These are phyloP conservation scores for Drosophila falleni DNA, from an alignment of 2,888 invertebrate genomes.

Conservation along the genomic window DNA sequence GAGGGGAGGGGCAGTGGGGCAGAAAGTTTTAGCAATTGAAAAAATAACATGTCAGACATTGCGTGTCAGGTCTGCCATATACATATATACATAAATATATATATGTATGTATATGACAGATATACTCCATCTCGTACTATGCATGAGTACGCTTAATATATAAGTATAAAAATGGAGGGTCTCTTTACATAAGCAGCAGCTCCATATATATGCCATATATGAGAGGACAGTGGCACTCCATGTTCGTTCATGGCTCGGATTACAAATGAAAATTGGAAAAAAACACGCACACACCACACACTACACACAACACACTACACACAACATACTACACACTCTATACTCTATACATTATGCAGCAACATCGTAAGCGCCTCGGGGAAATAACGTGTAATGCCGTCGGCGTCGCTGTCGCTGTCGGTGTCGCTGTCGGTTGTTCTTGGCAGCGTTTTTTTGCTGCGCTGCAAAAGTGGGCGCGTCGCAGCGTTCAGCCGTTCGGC, in stretches of 20 bases:
- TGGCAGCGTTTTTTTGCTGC: conserved; percentile 21
- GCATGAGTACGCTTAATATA: not conserved
- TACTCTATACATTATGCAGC: conserved; percentile 29
- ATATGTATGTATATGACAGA: not conserved
- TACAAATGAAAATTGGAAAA: conserved; percentile 47
- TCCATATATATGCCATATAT: conserved; percentile 29
- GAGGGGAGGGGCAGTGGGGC: not conserved
- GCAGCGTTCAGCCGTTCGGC: conserved; percentile 25
- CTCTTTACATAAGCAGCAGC: conserved; percentile 49
- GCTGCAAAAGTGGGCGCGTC: conserved; percentile 64
- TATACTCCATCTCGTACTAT: not conserved
- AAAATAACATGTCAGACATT: conserved; percentile 57
- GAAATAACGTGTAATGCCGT: conserved; percentile 56
- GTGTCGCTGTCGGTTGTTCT: conserved; percentile 7
- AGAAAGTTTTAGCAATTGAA: conserved; percentile 66
- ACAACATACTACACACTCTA: conserved; percentile 9
- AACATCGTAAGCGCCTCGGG: conserved; percentile 11
- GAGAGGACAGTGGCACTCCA: conserved; percentile 51
- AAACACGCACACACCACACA: conserved; percentile 32
- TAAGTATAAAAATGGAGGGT: conserved; percentile 31
- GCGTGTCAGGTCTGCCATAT: conserved; percentile 41
- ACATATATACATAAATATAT: not conserved
- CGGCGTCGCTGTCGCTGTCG: conserved; percentile 27
- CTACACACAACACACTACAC: not conserved
- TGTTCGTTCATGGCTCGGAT: conserved; percentile 60